A percentile compares a stretch with the other conserved stretches of the same genome.
phyloP scores from a whole-genome alignment of 2,113 vertebrate genomes.

The Glaucidium brasilianum region DNA sequence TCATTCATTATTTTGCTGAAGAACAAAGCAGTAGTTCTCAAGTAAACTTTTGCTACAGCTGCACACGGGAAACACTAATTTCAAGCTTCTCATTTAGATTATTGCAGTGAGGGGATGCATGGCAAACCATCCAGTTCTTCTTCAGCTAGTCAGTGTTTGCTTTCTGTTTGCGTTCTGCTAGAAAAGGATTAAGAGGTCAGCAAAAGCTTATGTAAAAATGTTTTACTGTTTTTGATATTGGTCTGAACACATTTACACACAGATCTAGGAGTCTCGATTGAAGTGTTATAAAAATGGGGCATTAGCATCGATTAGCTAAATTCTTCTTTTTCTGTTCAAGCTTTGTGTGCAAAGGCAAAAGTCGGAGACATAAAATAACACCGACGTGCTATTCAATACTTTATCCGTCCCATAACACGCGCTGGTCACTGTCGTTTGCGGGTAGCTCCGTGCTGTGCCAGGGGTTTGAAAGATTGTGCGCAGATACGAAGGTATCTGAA shows the following conservation, averaged over 20 bases:
- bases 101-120: background rate
- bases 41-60: background rate
- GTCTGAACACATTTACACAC: background rate
- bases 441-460: background rate
- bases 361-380: background rate
- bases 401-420: background rate
- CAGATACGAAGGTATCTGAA: background rate
- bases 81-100: background rate
- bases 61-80: background rate
- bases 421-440: background rate
- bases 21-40: background rate
- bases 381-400: background rate
- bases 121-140: background rate
- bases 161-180: background rate
- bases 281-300: background rate
- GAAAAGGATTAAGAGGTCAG: background rate
- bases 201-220: background rate
- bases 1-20: background rate
- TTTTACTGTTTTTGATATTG: background rate
- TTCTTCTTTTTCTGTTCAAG: background rate
- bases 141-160: background rate
- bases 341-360: background rate
- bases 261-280: background rate
- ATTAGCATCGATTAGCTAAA: background rate
- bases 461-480: background rate